These are phyloP conservation scores for Gymnopithys bicolor DNA, from an alignment of 2,797 vertebrate genomes.

Conservation along the genomic window DNA sequence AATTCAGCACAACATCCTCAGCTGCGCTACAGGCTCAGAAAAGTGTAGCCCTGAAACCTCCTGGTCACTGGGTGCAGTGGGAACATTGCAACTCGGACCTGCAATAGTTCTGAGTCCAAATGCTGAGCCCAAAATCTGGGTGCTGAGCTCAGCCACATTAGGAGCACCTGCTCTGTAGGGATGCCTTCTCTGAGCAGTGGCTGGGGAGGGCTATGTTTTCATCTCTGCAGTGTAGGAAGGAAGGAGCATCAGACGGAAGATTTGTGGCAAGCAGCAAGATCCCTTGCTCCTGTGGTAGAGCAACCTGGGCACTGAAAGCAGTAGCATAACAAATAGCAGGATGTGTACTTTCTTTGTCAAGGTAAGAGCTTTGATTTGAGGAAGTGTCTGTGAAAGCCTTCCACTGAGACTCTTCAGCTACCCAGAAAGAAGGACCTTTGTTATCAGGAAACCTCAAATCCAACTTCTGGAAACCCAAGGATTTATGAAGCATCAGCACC, in stretches of 20 bases:
- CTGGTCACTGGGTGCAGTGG: not conserved
- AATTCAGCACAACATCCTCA: not conserved
- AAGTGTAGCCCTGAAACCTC: not conserved
- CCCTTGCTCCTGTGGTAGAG: not conserved
- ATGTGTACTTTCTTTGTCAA: not conserved
- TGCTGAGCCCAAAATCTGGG: not conserved
- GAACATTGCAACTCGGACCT: not conserved
- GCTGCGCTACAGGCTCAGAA: not conserved
- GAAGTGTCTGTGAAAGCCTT: not conserved
- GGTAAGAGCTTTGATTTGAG: not conserved
- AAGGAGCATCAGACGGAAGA: not conserved
- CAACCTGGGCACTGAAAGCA: not conserved
- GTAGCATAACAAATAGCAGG: not conserved
- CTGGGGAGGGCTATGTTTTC: not conserved
- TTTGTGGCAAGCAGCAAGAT: not conserved
- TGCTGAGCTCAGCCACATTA: not conserved
- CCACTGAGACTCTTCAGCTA: not conserved
- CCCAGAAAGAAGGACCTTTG: not conserved
- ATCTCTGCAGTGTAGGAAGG: not conserved
- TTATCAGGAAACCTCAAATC: not conserved
- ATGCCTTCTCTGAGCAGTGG: fast-evolving
- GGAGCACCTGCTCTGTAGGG: not conserved
- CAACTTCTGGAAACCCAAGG: not conserved
- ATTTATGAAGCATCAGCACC: not conserved
- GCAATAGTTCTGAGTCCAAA: not conserved